These are phyloP conservation scores for Nesogale talazaci DNA, from an alignment of 2,113 vertebrate genomes.

Conservation along the genomic window DNA sequence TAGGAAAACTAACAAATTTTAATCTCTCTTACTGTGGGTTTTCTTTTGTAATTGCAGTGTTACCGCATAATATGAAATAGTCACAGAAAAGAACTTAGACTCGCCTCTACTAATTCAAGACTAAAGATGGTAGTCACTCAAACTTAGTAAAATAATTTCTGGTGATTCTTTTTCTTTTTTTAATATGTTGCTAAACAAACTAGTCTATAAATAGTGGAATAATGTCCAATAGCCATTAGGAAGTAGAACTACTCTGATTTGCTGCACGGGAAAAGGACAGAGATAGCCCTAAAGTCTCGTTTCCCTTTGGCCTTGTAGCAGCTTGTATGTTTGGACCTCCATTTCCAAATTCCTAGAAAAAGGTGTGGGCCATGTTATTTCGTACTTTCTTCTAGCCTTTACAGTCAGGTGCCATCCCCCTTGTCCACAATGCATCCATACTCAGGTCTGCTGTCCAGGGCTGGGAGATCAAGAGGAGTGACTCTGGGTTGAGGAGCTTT, in stretches of 20 bases:
- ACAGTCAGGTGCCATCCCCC: too few species aligned
- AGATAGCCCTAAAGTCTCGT: not conserved
- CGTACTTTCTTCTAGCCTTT: not conserved
- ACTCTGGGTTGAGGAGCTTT: not conserved
- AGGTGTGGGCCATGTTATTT: not conserved
- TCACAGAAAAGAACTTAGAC: too few species aligned
- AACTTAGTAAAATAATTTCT: constrained; percentile 17
- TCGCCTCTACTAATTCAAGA: not conserved
- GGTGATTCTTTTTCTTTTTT: not conserved
- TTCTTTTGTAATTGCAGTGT: constrained; percentile 2
- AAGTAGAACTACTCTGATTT: not conserved
- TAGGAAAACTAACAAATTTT: not conserved
- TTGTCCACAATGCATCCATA: not conserved
- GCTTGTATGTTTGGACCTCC: not conserved
- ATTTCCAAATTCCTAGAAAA: not conserved
- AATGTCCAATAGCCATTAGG: not conserved
- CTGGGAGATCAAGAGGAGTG: not conserved
- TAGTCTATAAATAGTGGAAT: not conserved
- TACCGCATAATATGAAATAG: not conserved
- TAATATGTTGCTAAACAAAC: not conserved
- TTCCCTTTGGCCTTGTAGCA: not conserved
- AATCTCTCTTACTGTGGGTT: not conserved
- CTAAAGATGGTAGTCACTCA: not conserved
- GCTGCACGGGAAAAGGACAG: not conserved
- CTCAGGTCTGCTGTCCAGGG: not conserved